Conservation (phyloP, 2,888 invertebrate genomes). For the Sarcophaga variegata region DNA sequence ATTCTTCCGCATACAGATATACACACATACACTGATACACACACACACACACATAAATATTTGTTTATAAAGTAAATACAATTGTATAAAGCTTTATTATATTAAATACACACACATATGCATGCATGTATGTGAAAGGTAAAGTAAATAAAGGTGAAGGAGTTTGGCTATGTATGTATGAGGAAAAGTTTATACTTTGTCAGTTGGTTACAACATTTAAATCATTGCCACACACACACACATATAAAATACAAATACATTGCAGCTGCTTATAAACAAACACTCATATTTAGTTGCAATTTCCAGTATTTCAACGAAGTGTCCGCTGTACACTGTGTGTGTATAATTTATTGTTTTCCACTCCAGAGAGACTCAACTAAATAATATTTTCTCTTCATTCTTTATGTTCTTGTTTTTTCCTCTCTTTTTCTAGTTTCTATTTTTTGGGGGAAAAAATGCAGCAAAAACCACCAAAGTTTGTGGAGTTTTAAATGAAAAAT, state of each 20-base stretch:
- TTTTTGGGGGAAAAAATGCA: neutral
- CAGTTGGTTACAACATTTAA: neutral
- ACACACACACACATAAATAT: neutral
- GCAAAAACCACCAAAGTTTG: constrained; percentile 9
- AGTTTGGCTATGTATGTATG: neutral
- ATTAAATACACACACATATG: neutral
- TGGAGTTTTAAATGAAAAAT: constrained; percentile 25
- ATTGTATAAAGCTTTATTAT: neutral
- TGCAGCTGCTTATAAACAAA: neutral
- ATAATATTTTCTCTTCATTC: constrained; percentile 50
- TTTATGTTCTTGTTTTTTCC: neutral
- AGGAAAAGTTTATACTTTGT: neutral
- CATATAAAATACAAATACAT: neutral
- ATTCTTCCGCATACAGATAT: constrained; percentile 11
- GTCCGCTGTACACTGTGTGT: constrained; percentile 53
- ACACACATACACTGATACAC: neutral
- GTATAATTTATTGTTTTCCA: constrained; percentile 65
- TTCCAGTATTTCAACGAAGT: constrained; percentile 47
- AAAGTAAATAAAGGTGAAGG: constrained; percentile 38
- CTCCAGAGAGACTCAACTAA: constrained; percentile 59
- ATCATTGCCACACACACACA: neutral
- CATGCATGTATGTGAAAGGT: neutral
- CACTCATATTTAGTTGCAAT: constrained; percentile 9
- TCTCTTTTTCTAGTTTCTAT: neutral
- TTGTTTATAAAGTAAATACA: neutral